Base-by-base conservation (phyloP, 2,113 vertebrate genomes). In the Scomber scombrus region DNA sequence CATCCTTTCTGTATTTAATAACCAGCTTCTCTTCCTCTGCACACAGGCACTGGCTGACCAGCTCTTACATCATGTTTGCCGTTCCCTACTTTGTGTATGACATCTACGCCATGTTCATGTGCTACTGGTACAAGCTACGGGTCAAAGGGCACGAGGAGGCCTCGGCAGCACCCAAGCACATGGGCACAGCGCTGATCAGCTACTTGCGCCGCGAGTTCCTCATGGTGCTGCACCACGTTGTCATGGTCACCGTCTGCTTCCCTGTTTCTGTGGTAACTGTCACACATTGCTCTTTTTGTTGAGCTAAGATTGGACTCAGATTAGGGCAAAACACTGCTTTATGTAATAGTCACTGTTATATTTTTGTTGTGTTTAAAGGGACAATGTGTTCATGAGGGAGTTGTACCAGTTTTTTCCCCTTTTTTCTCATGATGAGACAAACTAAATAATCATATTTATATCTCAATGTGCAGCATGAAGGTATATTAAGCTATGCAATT, bases 31-130 rank as follows among this genome's bases (percentile, higher is more conserved):
- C 54, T 8, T 16, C 80, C 50, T 85, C 6, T 75, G 58, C 58
- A 19, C 65, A 1, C 89, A 98, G 97, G 82, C 97, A 97, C 57
- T 98, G 97, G 97, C 92, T 98, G 49, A 96, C 97, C 2, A 95
- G 95, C 50, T 80, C 91, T 54, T 98, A 98, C 93, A 97, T 97
- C 19, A 91, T 96, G 50, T 98, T 98, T 11, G 97, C 97, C 0
- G 95, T 97, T 40, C 97, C 97, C 78, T 98, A 98, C 92, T 98
- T 98, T 65, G 94, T 96, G 58, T 98, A 97, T 0, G 97, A 98
- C 80, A 95, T 97, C 93, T 97, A 97, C 1, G 97, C 97, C 78
- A 98, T 98, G 97, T 98, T 97, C 91, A 95, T 97, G 91, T 97
- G 97, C 84, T 96, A 98, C 86, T 96, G 96, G 96, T 95, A 97